Evolutionary conservation across 2,113 vertebrate species (phyloP).

Genomic region (Phocoena phocoena): DNA sequence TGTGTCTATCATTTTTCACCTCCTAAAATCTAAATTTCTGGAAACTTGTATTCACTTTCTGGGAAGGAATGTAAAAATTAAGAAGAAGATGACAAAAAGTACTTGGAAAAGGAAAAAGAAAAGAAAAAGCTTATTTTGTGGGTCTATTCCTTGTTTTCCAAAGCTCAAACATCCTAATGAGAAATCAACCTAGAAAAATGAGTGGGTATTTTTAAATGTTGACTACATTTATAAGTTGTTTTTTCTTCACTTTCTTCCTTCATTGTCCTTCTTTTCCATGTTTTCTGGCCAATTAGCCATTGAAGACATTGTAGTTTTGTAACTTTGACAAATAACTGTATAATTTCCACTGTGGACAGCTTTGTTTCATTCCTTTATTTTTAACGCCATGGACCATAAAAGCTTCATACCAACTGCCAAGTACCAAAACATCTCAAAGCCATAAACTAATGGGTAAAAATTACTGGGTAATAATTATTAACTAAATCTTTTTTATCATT

Average conservation of each 20-base stretch:
- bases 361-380: neutral
- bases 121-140: neutral
- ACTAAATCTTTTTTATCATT: neutral
- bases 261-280: neutral
- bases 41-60: neutral
- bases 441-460: neutral
- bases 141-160: neutral
- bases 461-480: neutral
- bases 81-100: neutral
- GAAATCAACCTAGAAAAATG: neutral
- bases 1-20: neutral
- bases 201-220: neutral
- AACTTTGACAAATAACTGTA: neutral
- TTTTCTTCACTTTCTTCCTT: neutral
- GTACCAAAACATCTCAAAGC: neutral
- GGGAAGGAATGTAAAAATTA: neutral
- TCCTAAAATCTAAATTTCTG: neutral
- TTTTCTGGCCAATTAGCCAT: neutral
- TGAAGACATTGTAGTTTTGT: neutral
- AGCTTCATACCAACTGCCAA: neutral
- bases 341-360: neutral
- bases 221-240: neutral
- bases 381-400: neutral
- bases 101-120: neutral
- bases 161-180: neutral